Evolutionary conservation across 1,140 invertebrate genomes (phyloP), one percentile per base, ranked within the genome.

Genomic region (Drosophila suzukii): DNA sequence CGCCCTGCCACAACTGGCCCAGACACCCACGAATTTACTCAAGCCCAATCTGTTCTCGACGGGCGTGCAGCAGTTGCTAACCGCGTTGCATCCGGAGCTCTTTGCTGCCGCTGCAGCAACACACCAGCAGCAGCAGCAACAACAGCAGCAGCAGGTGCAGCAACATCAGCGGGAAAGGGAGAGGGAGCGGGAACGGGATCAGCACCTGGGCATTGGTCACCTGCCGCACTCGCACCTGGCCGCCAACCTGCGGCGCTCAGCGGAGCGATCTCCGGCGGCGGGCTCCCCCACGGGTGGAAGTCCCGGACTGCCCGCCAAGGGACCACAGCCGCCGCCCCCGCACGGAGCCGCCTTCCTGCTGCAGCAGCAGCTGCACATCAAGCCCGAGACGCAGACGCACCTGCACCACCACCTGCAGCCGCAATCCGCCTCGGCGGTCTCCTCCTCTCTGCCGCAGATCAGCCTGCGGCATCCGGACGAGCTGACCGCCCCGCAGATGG

Each of bases 21-120:
- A 88, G 63, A 84, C 89, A 54, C 88, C 85, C 20, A 91, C 89
- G 84, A 91, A 91, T 91, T 86, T 92, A 84, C 78, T 92, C 8
- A 92, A 92, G 54, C 89, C 90, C 10, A 92, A 92, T 78, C 76
- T 92, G 0, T 92, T 92, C 27, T 91, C 91, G 7, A 80, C 76
- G 34, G 89, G 91, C n/a, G 91, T 92, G 20, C 91, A 92, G 60
- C 91, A 92, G 59, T 44, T 92, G 20, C 67, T 92, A 12, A 91
- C 91, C 3, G 91, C 91, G 0, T 27, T 92, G 41, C 91, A 92
- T 70, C 91, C 91, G 4, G 83, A 92, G 57, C 67, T 92, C 11
- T 92, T 92, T 73, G 85, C 92, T 2, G 86, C 88, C 1, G 82
- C 84, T 8, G 89, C 84, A 10, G 91, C 82, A 62, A 93, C 90